Base-by-base conservation (phyloP, 2,888 invertebrate species). In the Melanargia galathea region DNA sequence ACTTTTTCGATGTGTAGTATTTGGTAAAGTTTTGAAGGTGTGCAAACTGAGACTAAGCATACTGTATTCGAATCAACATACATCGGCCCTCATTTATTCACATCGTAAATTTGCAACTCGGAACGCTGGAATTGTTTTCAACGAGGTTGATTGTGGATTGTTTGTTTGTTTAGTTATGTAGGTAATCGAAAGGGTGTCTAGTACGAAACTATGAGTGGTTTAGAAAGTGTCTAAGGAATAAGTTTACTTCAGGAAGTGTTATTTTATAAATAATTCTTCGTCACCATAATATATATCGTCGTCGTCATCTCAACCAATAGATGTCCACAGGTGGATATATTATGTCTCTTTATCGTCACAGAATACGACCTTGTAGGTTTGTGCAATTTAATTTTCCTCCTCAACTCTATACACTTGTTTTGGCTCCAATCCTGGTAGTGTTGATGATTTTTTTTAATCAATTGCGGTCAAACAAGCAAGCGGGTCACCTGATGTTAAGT, bases 71-170 rank as follows among this genome's bases (percentile, higher is more conserved):
- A 69, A 62, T 67, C 57, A 63, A 60, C 61, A 71, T 69, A 67
- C 63, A 63, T 61, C 60, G 51, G 45, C 40, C 46, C 59, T 38
- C 52, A 65, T 69, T 65, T 66, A 68, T 56, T 65, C 60, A 52
- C 58, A 51, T 64, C 63, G 66, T 70, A 70, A 71, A 71, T 70
- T 64, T 55, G 46, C 55, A 66, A 68, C 67, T 66, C 59, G 56
- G 64, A 70, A 65, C 60, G 57, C 60, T 56, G 49, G 60, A 61
- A 67, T 55, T 63, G 67, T 67, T 67, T 63, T 62, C 33, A 59
- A 54, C 18, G 38, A 59, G 49, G 20, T 49, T 20, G 49, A 49
- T 40, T 35, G 24, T 49, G 4, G 16, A 26, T 8, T 13, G n/a
- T n/a, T n/a, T 49, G 22, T 30, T 49, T 8, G 8, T 30, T 13